These are phyloP conservation scores for Apodemia duryi DNA, from an alignment of 2,888 invertebrate genomes.

Conservation along the genomic window DNA sequence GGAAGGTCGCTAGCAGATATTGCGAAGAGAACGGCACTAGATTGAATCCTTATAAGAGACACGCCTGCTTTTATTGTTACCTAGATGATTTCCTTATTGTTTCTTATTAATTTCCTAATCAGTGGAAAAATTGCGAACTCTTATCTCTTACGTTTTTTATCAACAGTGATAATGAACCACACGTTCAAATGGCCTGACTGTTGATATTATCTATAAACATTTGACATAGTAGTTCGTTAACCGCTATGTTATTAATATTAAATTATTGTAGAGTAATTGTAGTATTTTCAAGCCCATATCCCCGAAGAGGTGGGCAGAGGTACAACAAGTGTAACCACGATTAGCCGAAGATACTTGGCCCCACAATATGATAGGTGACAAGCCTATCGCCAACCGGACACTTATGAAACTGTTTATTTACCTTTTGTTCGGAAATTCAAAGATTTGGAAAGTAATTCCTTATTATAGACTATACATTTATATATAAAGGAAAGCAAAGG, in stretches of 20 bases:
- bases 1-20: constrained; percentile 71
- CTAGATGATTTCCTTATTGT: constrained; percentile 11
- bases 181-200: constrained; percentile 44
- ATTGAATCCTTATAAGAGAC: constrained; percentile 67
- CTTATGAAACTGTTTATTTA: too few relatives aligned
- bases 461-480: too few relatives aligned
- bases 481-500: too few relatives aligned
- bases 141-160: constrained; percentile 33
- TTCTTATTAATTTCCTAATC: constrained; percentile 10
- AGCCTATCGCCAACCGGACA: too few relatives aligned
- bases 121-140: constrained; percentile 20
- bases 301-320: too few relatives aligned
- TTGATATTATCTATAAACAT: constrained; percentile 56
- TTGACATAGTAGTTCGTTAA: constrained; percentile 57
- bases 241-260: constrained; percentile 42
- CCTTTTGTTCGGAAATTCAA: too few relatives aligned
- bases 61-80: constrained; percentile 38
- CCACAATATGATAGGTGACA: too few relatives aligned
- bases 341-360: too few relatives aligned
- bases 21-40: constrained; percentile 71
- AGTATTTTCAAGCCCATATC: too few relatives aligned
- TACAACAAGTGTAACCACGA: too few relatives aligned
- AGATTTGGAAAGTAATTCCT: too few relatives aligned
- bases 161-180: constrained; percentile 51
- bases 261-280: constrained; percentile 13